phyloP scores from a whole-genome alignment of 2,113 vertebrate genomes.

The Calcarius ornatus region DNA sequence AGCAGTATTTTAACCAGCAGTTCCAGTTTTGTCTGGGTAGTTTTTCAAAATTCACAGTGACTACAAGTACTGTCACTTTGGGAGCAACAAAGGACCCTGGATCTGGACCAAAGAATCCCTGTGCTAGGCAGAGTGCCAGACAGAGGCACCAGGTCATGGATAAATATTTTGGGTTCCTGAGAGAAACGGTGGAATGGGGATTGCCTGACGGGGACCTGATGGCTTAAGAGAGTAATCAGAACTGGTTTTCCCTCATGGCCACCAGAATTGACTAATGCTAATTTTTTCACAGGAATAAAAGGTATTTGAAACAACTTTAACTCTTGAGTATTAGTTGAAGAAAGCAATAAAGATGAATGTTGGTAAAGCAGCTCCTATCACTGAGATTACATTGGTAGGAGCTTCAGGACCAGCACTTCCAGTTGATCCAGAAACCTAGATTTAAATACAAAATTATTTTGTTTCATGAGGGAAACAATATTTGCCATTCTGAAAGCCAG shows the following conservation, averaged over 20 bases:
- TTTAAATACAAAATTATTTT: not conserved
- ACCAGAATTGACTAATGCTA: not conserved
- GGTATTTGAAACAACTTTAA: not conserved
- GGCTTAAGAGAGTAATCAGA: not conserved
- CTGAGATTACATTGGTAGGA: not conserved
- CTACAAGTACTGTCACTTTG: not conserved
- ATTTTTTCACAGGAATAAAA: not conserved
- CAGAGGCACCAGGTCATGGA: not conserved
- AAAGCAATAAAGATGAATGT: not conserved
- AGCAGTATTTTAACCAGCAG: not conserved
- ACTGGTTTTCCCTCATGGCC: not conserved
- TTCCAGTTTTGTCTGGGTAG: not conserved
- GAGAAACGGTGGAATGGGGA: not conserved
- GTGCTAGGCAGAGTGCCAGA: not conserved
- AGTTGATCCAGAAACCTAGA: not conserved
- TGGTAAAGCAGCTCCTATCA: not conserved
- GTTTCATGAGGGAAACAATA: not conserved
- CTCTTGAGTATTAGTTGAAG: not conserved
- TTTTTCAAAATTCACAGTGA: not conserved
- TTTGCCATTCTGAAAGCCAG: not conserved
- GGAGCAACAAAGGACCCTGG: not conserved
- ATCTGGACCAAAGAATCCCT: not conserved
- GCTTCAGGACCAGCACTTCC: not conserved
- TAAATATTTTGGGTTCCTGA: not conserved
- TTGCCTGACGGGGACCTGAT: not conserved